Base-by-base conservation (phyloP, 1,140 invertebrate species). In the Habropoda laboriosa region DNA sequence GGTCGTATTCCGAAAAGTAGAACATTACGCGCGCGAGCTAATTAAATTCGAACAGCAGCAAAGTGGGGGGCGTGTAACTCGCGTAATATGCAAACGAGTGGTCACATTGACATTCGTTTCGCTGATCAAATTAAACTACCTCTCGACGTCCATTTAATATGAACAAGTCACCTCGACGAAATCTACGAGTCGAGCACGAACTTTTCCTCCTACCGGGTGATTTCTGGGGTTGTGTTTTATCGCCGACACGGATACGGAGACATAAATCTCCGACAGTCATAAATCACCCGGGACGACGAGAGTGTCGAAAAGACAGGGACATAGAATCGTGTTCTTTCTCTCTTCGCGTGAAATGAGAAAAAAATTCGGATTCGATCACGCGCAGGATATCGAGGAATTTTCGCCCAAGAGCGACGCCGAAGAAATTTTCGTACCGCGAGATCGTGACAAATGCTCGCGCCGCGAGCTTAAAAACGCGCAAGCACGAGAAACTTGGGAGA, bases 231-330 rank as follows among this genome's bases (percentile, higher is more conserved):
- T 3, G 45, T 27, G 18, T 45, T 68, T 76, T 68, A 68, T 38
- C 5, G 21, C 24, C 58, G 24, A 13, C 32, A 16, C 38, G 3
- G 40, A 38, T 32, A 21, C 16, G 27, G 38, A 67, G 21, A 24
- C 63, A 38, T 76, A 76, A 76, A 68, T 76, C 51, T 57, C 8
- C 6, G 38, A 2, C 3, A 24, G 12, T 12, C 40, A 45, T 76
- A 40, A 40, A 68, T 76, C 63, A 76, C 1, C 1, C 24, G n/a
- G n/a, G n/a, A n/a, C n/a, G 7, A 13, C 21, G n/a, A 10, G 40
- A 30, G 53, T 58, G 32, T 47, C 30, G n/a, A 70, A 47, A 58
- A 40, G 42, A 10, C 27, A 27, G 12, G 10, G 38, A 27, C n/a
- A n/a, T 6, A 40, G 42, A 47, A 21, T 0, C 7, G 3, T 2